Conservation (phyloP, 2,797 vertebrate genomes). For the Vespertilio murinus region DNA sequence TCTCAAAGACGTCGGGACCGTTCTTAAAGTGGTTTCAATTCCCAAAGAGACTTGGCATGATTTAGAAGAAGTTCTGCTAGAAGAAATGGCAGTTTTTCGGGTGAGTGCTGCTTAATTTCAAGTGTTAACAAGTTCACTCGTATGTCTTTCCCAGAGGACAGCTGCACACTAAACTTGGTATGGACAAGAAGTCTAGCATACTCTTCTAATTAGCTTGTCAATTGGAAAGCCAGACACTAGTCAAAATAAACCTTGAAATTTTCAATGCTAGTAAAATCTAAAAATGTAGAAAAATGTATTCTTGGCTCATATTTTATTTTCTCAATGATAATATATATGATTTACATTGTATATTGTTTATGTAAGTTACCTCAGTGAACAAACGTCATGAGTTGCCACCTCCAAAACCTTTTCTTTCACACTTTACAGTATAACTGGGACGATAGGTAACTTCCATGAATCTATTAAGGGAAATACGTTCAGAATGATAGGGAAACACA, state of each 20-base stretch:
- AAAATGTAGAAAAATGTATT: conserved; percentile 74
- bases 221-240: conserved; percentile 79
- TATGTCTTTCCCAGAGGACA: conserved; percentile 75
- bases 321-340: conserved; percentile 71
- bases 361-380: conserved; percentile 31
- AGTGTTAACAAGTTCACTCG: conserved; percentile 75
- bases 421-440: neutral
- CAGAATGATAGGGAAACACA: neutral
- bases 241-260: conserved; percentile 84
- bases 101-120: conserved; percentile 86
- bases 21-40: conserved; percentile 98
- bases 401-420: neutral
- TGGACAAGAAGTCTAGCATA: conserved; percentile 70
- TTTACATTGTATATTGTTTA: conserved; percentile 60
- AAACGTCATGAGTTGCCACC: neutral
- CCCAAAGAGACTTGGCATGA: conserved; percentile 98
- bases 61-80: conserved; percentile 97
- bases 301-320: conserved; percentile 53
- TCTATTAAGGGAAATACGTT: neutral
- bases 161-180: conserved; percentile 72
- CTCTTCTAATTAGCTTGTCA: conserved; percentile 83
- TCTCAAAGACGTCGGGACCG: conserved; percentile 92
- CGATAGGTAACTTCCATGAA: neutral
- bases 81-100: conserved; percentile 98
- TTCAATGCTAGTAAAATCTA: conserved; percentile 72